phyloP scores from a whole-genome alignment of 1,140 invertebrate genomes.

The Paraescarpia echinospica region DNA sequence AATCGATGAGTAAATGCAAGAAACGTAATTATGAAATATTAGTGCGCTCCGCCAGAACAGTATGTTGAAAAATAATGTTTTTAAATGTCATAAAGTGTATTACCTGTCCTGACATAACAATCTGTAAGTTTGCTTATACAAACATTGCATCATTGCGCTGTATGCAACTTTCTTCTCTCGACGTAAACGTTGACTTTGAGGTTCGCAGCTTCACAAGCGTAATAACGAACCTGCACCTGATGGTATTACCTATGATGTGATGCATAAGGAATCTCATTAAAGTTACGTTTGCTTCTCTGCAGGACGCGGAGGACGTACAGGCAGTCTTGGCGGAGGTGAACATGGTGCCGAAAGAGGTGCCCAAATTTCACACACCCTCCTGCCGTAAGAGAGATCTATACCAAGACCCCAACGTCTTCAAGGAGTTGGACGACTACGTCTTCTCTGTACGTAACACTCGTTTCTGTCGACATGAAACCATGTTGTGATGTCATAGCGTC shows the following conservation, averaged over 20 bases:
- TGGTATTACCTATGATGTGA: neutral
- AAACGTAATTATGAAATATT: neutral
- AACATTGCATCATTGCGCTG: too few relatives aligned
- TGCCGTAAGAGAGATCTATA: conserved; percentile 95
- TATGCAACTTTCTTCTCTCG: neutral
- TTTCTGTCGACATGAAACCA: neutral
- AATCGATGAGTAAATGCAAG: neutral
- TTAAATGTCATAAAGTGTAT: too few relatives aligned
- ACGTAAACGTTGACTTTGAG: too few relatives aligned
- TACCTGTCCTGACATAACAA: neutral
- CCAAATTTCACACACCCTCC: conserved; percentile 84
- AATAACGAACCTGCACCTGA: too few relatives aligned
- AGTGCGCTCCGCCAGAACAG: neutral
- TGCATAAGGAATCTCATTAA: neutral
- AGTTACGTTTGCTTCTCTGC: neutral
- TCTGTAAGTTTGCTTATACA: neutral
- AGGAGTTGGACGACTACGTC: conserved; percentile 93
- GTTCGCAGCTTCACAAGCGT: too few relatives aligned
- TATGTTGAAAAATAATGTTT: too few relatives aligned
- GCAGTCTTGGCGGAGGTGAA: conserved; percentile 1
- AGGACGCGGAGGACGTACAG: neutral
- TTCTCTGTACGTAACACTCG: conserved; percentile 74
- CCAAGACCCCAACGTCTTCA: conserved; percentile 88
- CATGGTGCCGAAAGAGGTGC: conserved; percentile 67
- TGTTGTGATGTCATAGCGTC: neutral